These are phyloP conservation scores for Tachina lurida DNA, from an alignment of 2,888 invertebrate species.

Conservation along the genomic window DNA sequence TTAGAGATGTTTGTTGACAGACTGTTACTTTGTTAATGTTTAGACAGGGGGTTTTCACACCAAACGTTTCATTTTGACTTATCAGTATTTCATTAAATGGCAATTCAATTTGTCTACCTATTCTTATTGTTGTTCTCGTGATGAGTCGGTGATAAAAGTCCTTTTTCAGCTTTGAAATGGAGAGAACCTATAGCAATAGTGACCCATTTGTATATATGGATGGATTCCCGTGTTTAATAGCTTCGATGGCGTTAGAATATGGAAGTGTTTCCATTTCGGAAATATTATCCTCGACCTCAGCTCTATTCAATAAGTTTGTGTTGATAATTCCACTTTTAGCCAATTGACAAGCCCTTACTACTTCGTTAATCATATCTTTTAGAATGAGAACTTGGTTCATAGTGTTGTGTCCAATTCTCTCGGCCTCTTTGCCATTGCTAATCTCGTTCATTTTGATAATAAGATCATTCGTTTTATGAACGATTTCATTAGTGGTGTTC, in stretches of 20 bases:
- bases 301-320: conserved; percentile 1
- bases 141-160: conserved; percentile 1
- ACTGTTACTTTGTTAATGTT: conserved; percentile 16
- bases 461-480: neutral
- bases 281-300: neutral
- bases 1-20: conserved; percentile 9
- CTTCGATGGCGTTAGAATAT: conserved; percentile 7
- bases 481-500: neutral
- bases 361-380: neutral
- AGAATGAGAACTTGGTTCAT: neutral
- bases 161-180: conserved; percentile 18
- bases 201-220: conserved; percentile 19
- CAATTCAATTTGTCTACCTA: conserved; percentile 15
- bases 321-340: conserved; percentile 23
- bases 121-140: neutral
- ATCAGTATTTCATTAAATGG: conserved; percentile 24
- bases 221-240: conserved; percentile 8
- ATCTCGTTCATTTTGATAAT: neutral
- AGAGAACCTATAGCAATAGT: conserved; percentile 3
- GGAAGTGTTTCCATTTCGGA: neutral
- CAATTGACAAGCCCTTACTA: neutral
- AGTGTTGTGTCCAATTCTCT: neutral
- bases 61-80: conserved; percentile 12
- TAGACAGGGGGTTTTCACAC: conserved; percentile 5
- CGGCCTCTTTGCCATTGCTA: neutral